Evolutionary conservation across 2,888 invertebrate species (phyloP), one percentile per base, ranked within the genome.

Genomic region (Meghimatium bilineatum): DNA sequence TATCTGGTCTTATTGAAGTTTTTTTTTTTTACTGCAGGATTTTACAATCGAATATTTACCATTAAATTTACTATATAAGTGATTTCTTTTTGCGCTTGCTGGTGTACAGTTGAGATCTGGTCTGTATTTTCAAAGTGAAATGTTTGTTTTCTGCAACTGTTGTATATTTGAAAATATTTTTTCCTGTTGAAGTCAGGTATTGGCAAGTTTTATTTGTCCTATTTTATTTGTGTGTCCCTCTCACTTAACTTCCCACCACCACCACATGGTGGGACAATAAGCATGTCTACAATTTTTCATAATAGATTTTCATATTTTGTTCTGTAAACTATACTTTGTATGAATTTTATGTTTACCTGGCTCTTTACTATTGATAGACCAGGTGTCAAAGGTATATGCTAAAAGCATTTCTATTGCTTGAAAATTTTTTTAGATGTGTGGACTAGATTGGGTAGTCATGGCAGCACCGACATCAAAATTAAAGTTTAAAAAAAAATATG

Each of bases 91-190:
- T 32, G 1, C 20, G 32, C 8, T 1, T 52, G 74, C 32, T 49
- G 49, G 72, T 75, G 52, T 49, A 29, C 74, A 75, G 52, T 75
- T 29, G 20, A 52, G 74, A 52, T 75, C 74, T 74, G 74, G 74
- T 74, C 74, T 38, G 44, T n/a, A n/a, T 23, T 44, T 49, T 29
- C 5, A n/a, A 26, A 29, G 10, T n/a, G 3, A 26, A 63, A 29
- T 1, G 3, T 63, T 63, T 63, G 29, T 63, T 63, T 66, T 29
- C 66, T 66, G 32, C 26, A 14, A 63, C n/a, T 23, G 29, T 66
- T 66, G 2, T 66, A 14, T 66, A 32, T 66, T 29, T 66, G 10
- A 14, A 32, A 32, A 66, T 56, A 17, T 56, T 6, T 56, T 56
- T 56, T 17, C 23, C 23, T 56, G 23, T 23, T 56, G 56, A 3